These are phyloP conservation scores for Hyperoplus lanceolatus DNA, from an alignment of 2,797 vertebrate species.

Conservation along the genomic window DNA sequence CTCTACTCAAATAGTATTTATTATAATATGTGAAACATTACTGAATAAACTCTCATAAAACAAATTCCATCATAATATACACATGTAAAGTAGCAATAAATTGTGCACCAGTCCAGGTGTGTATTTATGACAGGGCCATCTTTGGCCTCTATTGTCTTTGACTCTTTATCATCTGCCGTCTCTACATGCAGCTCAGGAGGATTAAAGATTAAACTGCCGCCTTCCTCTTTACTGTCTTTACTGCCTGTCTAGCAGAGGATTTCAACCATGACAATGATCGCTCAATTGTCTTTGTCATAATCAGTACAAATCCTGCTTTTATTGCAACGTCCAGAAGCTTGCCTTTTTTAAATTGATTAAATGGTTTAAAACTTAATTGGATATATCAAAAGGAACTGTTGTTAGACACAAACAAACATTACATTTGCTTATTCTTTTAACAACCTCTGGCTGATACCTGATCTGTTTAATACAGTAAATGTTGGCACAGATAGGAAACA, in stretches of 20 bases:
- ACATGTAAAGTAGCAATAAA: not conserved
- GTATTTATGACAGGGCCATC: not conserved
- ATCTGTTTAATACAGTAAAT: not conserved
- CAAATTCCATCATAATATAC: not conserved
- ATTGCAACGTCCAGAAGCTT: not conserved
- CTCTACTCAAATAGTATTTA: not conserved
- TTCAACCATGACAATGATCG: conserved; percentile 24
- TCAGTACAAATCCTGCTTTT: not conserved
- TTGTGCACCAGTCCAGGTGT: not conserved
- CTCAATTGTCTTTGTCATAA: conserved; percentile 36
- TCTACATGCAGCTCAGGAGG: conserved; percentile 35
- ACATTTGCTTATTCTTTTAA: no score
- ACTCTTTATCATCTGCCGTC: conserved; percentile 31
- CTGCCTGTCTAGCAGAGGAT: conserved; percentile 47
- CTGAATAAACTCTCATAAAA: no score
- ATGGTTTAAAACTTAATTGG: no score
- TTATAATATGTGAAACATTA: not conserved
- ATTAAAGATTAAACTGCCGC: conserved; percentile 70
- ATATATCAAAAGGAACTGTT: no score
- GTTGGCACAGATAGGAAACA: no score
- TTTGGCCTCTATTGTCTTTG: conserved; percentile 8
- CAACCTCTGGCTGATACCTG: not conserved
- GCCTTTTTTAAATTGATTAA: not conserved
- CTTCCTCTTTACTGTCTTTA: conserved; percentile 6
- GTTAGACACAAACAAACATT: no score